phyloP scores from a whole-genome alignment of 2,888 invertebrate species.

The Scaptomyza parva region DNA sequence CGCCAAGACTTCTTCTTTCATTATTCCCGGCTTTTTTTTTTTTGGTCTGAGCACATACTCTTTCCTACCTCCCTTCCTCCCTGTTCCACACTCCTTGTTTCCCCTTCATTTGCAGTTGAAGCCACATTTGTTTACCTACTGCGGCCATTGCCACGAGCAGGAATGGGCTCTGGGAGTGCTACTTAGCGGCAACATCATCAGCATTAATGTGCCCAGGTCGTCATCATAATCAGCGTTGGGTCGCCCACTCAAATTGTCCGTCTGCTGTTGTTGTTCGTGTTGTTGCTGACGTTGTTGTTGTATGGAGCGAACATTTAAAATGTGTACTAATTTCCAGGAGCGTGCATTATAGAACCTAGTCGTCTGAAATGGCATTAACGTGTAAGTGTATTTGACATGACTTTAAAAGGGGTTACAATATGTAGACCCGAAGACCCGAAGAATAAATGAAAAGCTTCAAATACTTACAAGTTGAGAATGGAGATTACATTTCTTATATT shows the following conservation, averaged over 20 bases:
- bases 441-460: too few relatives aligned
- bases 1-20: conserved; percentile 43
- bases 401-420: conserved; percentile 9
- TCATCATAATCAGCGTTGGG: conserved; percentile 70
- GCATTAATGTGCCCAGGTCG: conserved; percentile 73
- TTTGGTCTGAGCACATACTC: not conserved
- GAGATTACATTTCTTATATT: too few relatives aligned
- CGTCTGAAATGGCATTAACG: conserved; percentile 13
- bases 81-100: not conserved
- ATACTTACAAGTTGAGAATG: too few relatives aligned
- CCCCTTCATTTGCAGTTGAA: conserved; percentile 22
- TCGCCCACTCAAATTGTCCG: conserved; percentile 64
- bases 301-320: conserved; percentile 39
- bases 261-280: conserved; percentile 43
- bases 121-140: conserved; percentile 57
- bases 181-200: conserved; percentile 77
- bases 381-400: conserved; percentile 9
- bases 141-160: conserved; percentile 13
- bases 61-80: not conserved
- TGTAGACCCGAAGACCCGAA: too few relatives aligned
- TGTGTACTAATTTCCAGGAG: conserved; percentile 48
- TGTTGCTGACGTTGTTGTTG: conserved; percentile 13
- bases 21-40: conserved; percentile 16
- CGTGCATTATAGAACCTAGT: conserved; percentile 44
- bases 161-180: conserved; percentile 66